These are phyloP conservation scores for Melolontha melolontha DNA, from an alignment of 2,888 invertebrate species.

Conservation along the genomic window DNA sequence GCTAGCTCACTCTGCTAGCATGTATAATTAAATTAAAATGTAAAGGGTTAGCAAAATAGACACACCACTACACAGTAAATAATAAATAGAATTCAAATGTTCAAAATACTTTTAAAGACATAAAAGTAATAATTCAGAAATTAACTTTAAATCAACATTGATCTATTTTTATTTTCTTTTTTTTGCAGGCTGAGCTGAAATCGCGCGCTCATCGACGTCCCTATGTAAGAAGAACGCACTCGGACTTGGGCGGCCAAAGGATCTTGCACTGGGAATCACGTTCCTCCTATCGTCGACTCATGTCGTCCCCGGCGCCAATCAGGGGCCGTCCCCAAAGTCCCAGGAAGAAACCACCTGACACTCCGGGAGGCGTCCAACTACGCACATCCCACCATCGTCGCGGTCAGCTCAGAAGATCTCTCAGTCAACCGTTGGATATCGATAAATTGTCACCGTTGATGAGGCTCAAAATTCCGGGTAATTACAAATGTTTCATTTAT, in stretches of 20 bases:
- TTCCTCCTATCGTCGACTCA: conserved; percentile 66
- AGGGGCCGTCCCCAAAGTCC: conserved; percentile 67
- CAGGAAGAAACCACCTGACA: conserved; percentile 64
- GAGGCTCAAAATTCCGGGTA: conserved; percentile 68
- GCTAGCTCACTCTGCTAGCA: no score
- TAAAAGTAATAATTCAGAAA: no score
- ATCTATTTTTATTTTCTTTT: conserved; percentile 3
- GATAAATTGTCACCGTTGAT: conserved; percentile 71
- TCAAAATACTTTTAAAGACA: no score
- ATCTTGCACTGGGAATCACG: conserved; percentile 69
- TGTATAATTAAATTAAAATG: no score
- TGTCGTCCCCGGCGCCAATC: conserved; percentile 65
- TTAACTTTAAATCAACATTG: no score
- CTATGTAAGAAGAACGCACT: conserved; percentile 70
- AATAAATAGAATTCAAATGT: no score
- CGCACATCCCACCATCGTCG: conserved; percentile 51
- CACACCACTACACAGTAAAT: no score
- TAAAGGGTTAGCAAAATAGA: no score
- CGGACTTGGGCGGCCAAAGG: conserved; percentile 70
- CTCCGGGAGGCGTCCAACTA: conserved; percentile 55
- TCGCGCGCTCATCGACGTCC: conserved; percentile 65
- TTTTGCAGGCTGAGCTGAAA: conserved; percentile 68
- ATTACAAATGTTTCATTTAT: conserved; percentile 36
- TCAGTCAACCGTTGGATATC: conserved; percentile 77
- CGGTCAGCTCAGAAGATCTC: conserved; percentile 68